A percentile compares a stretch with the other conserved stretches of the same genome.
Evolutionary conservation across 1,140 invertebrate genomes (phyloP).

Genomic region (Xylocopa sonorina): DNA sequence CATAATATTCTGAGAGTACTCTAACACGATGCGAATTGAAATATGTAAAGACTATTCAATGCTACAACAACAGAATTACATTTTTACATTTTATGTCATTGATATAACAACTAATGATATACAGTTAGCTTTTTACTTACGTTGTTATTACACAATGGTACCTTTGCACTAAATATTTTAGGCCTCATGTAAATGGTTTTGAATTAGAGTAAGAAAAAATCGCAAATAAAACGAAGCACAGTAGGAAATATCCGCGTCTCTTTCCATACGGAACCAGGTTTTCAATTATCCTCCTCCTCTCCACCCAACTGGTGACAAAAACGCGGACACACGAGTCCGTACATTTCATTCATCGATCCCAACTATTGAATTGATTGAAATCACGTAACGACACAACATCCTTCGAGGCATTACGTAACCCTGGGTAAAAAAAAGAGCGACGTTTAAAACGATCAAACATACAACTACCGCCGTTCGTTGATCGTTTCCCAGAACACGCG

Average conservation of each 20-base stretch:
- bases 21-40: no score
- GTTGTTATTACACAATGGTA: no score
- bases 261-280: not conserved
- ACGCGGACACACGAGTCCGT: not conserved
- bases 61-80: no score
- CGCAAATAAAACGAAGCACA: no score
- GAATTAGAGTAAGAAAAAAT: not conserved
- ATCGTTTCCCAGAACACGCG: not conserved
- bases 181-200: not conserved
- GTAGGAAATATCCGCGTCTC: not conserved
- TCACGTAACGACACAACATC: slow-evolving; percentile 9
- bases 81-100: no score
- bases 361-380: slow-evolving; percentile 25
- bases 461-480: not conserved
- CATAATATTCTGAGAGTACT: no score
- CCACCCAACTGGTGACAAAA: not conserved
- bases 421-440: not conserved
- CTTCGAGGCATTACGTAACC: slow-evolving; percentile 1
- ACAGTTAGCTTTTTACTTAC: no score
- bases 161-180: no score
- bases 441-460: no score
- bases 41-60: not conserved
- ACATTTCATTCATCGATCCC: slow-evolving; percentile 11
- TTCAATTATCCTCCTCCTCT: not conserved
- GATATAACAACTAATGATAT: no score